Evolutionary conservation across 2,888 invertebrate species (phyloP).

Genomic region (Rhagonycha fulva): DNA sequence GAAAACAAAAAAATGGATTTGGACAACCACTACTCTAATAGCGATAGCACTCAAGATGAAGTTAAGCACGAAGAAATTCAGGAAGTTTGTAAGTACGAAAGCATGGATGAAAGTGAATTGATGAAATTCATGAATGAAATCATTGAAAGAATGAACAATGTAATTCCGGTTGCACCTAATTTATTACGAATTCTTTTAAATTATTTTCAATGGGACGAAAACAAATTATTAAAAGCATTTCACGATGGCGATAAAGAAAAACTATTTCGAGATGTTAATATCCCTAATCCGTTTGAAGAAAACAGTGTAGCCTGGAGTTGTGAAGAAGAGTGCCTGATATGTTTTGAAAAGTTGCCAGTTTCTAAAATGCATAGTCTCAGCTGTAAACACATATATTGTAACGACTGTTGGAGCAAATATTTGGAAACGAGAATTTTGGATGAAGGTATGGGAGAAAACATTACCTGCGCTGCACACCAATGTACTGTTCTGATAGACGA

Average conservation of each 20-base stretch:
- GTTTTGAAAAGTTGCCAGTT: background rate
- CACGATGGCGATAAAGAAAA: background rate
- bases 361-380: background rate
- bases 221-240: background rate
- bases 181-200: background rate
- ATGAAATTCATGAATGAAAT: background rate
- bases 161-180: background rate
- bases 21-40: too few relatives aligned
- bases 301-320: background rate
- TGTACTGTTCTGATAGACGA: background rate
- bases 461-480: background rate
- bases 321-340: background rate
- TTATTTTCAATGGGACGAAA: background rate
- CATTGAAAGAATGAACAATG: background rate
- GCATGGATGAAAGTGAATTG: background rate
- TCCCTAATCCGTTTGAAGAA: background rate
- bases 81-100: background rate
- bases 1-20: too few relatives aligned
- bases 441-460: background rate
- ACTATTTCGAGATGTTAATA: background rate
- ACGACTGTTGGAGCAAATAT: background rate
- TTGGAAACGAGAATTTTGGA: background rate
- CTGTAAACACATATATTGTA: background rate
- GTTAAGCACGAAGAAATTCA: background rate
- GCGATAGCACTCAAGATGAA: too few relatives aligned